Conservation (phyloP, 2,797 vertebrate genomes). For the Poecilia gillii region DNA sequence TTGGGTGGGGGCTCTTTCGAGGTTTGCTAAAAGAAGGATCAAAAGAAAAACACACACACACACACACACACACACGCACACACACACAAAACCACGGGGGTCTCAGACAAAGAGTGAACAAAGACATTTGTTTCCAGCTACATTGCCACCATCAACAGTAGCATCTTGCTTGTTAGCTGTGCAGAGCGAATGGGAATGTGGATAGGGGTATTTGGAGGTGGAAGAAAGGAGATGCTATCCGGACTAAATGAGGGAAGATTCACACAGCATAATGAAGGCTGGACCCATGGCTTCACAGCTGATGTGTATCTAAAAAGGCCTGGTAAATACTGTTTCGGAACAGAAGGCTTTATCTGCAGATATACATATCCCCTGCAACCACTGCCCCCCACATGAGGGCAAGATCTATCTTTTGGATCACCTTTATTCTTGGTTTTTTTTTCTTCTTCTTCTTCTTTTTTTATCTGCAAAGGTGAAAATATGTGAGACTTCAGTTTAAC, state of each 20-base stretch:
- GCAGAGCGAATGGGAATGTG: constrained; percentile 69
- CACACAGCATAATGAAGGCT: constrained; percentile 84
- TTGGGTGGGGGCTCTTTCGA: constrained; percentile 48
- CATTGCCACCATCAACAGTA: constrained; percentile 75
- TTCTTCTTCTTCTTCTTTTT: constrained; percentile 7
- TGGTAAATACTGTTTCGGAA: constrained; percentile 84
- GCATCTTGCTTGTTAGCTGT: constrained; percentile 78
- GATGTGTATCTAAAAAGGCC: constrained; percentile 85
- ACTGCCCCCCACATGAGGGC: constrained; percentile 83
- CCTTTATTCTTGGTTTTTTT: constrained; percentile 72
- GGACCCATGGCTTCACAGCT: constrained; percentile 81
- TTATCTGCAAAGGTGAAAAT: constrained; percentile 68
- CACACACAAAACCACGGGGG: constrained; percentile 45
- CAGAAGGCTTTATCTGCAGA: constrained; percentile 83
- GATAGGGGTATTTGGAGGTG: constrained; percentile 83
- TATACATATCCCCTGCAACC: constrained; percentile 86
- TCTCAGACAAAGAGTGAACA: constrained; percentile 67
- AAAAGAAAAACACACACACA: neutral
- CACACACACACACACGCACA: neutral
- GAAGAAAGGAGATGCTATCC: constrained; percentile 84
- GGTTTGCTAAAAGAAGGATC: constrained; percentile 53
- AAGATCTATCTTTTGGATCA: constrained; percentile 77
- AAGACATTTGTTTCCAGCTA: constrained; percentile 78
- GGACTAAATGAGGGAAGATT: constrained; percentile 86
- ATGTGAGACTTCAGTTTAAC: constrained; percentile 72